phyloP scores from a whole-genome alignment of 2,113 vertebrate genomes.

The Apaloderma vittatum region DNA sequence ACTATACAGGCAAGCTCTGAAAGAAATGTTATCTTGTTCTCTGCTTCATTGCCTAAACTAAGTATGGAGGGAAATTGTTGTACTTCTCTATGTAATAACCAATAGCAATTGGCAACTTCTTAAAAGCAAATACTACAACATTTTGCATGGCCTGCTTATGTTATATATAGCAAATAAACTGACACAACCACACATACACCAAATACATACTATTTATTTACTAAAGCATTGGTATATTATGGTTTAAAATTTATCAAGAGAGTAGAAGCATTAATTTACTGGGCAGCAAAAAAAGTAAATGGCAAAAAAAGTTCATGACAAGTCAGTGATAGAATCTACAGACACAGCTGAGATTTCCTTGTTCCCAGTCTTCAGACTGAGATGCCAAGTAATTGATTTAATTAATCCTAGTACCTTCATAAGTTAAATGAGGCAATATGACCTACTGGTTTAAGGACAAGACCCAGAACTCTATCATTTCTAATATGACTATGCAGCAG shows the following conservation, averaged over 20 bases:
- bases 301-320: not conserved
- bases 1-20: not conserved
- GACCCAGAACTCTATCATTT: not conserved
- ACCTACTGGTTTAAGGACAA: not conserved
- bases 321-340: not conserved
- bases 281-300: not conserved
- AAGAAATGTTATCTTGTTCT: not conserved
- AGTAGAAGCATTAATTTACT: not conserved
- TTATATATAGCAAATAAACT: accelerated
- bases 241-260: not conserved
- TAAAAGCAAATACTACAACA: not conserved
- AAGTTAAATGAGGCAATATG: not conserved
- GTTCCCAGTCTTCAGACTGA: not conserved
- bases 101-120: not conserved
- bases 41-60: not conserved
- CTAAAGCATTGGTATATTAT: not conserved
- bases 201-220: not conserved
- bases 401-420: not conserved
- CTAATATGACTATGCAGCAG: not conserved
- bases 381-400: slow-evolving; percentile 9
- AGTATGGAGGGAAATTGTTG: not conserved
- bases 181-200: not conserved
- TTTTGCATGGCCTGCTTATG: not conserved
- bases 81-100: not conserved
- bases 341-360: not conserved